Base-by-base conservation (phyloP, 1,140 invertebrate genomes). In the Onthophagus taurus region DNA sequence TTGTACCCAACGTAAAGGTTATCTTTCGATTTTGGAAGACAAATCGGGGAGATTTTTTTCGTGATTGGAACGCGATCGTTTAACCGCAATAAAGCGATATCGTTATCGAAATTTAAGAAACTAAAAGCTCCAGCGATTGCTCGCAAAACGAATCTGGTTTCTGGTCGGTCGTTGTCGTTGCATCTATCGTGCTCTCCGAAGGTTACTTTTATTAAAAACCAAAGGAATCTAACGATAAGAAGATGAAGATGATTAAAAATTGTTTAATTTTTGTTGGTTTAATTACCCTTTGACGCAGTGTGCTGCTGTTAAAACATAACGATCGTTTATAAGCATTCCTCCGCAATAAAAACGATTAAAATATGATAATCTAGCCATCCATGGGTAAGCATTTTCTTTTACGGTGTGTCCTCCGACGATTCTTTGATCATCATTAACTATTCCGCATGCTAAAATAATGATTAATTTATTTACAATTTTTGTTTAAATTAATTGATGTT, bases 191-290 rank as follows among this genome's bases (percentile, higher is more conserved):
- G 83, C 57, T 88, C 84, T 0, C 84, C 84, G 53, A 89, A 83
- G 8, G 84, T 86, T 17, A 86, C 83, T 63, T 85, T 85, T 55
- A 89, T 87, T 83, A 89, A 83, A 62, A 87, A 87, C 84, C 84
- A 89, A 80, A 89, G 85, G 56, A 87, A 87, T 35, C 83, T 84
- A 69, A 58, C 76, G 75, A 66, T 48, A 55, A 64, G 44, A 29
- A 13, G 9, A 33, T 34, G n/a, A 35, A 16, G 3, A 4, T 17
- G 13, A 37, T 21, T 37, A n/a, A n/a, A n/a, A n/a, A n/a, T n/a
- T n/a, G n/a, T n/a, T n/a, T n/a, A n/a, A n/a, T n/a, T n/a, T n/a
- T 5, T 18, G 13, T 4, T 9, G 13, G 12, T 26, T 5, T 12
- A 52, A 57, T 68, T 67, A 87, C 83, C 83, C 82, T 72, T 85